Base-by-base conservation (phyloP, 2,888 invertebrate genomes). In the Leucozona laternaria region DNA sequence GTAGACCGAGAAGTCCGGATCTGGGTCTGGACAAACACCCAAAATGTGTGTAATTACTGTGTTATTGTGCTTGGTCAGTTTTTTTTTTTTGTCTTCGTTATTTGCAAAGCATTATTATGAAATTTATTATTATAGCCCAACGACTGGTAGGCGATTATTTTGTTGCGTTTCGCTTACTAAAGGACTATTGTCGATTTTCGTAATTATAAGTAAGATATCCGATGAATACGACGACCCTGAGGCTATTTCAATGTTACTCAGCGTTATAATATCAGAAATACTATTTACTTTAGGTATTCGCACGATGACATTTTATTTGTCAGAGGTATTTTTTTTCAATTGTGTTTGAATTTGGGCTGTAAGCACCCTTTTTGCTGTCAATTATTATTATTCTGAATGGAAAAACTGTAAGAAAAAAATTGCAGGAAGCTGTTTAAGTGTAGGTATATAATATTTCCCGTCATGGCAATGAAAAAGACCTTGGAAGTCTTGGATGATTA, bases 1-100 rank as follows among this genome's bases (percentile, higher is more conserved):
- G 34, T 37, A 34, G 58, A 22, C 37, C 53, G 53, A 70, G n/a
- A n/a, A n/a, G 57, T 64, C 43, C 15, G 15, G 79, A 60, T 37
- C 50, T 48, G 71, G 53, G 60, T 72, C 50, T 68, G 68, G 48
- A 78, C 80, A 68, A 73, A 68, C 68, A 78, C 66, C 50, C 50
- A 31, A 80, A 77, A 71, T 84, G 71, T 64, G 64, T 80, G 80
- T 81, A 85, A 85, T 85, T 85, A 81, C 73, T 62, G 43, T 68
- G 43, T 57, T 50, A 73, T 84, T 79, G 77, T 78, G 80, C 10
- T 53, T 55, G 62, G 60, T 73, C 76, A 72, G 77, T 80, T 77
- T 66, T 72, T 57, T 37, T 58, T 72, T 80, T 55, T 37, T 58
- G 37, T 60, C 60, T 60, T 62, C 13, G 53, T 71, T 82, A 82